Conservation (phyloP, 1,140 invertebrate genomes). For the Tyrophagus putrescentiae region DNA sequence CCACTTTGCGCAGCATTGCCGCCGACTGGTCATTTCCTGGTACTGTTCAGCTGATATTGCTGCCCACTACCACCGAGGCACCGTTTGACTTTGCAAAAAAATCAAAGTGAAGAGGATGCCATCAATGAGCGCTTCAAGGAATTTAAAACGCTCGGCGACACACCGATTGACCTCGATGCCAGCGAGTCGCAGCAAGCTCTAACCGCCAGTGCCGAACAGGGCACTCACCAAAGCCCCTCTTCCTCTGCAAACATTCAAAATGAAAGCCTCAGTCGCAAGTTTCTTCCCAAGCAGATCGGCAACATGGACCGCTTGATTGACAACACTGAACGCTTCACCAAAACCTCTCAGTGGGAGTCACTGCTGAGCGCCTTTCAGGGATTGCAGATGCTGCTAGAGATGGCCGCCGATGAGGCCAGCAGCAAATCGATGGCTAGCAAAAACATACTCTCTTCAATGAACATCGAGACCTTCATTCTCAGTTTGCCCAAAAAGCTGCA, state of each 20-base stretch:
- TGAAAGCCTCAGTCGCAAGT: slow-evolving; percentile 17
- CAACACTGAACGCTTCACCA: slow-evolving; percentile 10
- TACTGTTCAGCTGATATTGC: too few species aligned
- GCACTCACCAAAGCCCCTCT: too few species aligned
- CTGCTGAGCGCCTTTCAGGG: slow-evolving; percentile 18
- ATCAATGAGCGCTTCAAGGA: too few species aligned
- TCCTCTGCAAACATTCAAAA: slow-evolving; percentile 6
- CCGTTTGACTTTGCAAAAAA: too few species aligned
- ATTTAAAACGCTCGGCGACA: not conserved
- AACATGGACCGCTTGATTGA: slow-evolving; percentile 21
- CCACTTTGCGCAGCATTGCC: not conserved
- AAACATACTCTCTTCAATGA: slow-evolving; percentile 6
- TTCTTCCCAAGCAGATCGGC: slow-evolving; percentile 17
- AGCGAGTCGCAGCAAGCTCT: slow-evolving; percentile 18
- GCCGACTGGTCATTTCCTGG: not conserved
- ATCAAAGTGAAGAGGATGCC: too few species aligned
- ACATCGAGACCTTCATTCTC: slow-evolving; percentile 5
- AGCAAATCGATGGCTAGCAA: not conserved
- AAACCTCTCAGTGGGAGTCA: slow-evolving; percentile 19
- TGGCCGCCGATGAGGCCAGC: not conserved
- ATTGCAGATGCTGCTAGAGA: slow-evolving; percentile 17
- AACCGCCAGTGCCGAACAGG: too few species aligned
- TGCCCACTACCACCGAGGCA: too few species aligned
- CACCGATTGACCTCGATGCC: slow-evolving; percentile 10
- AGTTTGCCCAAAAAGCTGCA: slow-evolving; percentile 13